phyloP scores from a whole-genome alignment of 2,113 vertebrate species.

The Holacanthus passer region DNA sequence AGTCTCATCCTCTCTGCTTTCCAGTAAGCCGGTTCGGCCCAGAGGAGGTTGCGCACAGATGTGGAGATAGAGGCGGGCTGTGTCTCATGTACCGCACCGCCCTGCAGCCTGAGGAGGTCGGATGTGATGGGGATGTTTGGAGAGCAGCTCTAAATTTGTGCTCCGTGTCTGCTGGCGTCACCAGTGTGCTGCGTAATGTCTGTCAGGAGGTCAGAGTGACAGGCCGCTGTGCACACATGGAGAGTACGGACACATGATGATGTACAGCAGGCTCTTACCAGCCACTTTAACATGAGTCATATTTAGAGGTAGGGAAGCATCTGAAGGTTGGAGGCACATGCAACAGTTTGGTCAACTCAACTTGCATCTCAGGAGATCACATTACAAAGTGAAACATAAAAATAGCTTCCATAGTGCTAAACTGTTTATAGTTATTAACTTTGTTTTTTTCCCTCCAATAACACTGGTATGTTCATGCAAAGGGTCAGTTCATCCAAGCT shows the following conservation, averaged over 20 bases:
- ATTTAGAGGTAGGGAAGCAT: not conserved
- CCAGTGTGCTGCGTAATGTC: not conserved
- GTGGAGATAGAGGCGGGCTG: slow-evolving; percentile 31
- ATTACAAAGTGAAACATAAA: not conserved
- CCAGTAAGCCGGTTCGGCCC: slow-evolving; percentile 19
- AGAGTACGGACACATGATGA: not conserved
- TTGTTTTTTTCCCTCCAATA: no score
- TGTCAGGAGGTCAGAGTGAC: slow-evolving; percentile 6
- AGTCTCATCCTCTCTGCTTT: slow-evolving; percentile 32
- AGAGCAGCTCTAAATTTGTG: not conserved
- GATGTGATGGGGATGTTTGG: not conserved
- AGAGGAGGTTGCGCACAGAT: slow-evolving; percentile 1
- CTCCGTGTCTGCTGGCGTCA: slow-evolving; percentile 41
- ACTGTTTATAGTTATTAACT: no score
- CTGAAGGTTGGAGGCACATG: not conserved
- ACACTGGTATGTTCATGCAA: not conserved
- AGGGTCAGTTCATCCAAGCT: not conserved
- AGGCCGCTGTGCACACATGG: not conserved
- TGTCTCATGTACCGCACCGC: not conserved
- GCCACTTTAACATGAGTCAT: slow-evolving; percentile 23
- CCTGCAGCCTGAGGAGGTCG: not conserved
- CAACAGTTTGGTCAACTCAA: not conserved
- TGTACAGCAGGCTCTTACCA: not conserved
- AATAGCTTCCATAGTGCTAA: no score
- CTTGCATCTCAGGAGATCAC: not conserved